A percentile compares a stretch with the other conserved stretches of the same genome.
These are phyloP conservation scores for Planococcus citri DNA, from an alignment of 1,140 invertebrate species.

Conservation along the genomic window DNA sequence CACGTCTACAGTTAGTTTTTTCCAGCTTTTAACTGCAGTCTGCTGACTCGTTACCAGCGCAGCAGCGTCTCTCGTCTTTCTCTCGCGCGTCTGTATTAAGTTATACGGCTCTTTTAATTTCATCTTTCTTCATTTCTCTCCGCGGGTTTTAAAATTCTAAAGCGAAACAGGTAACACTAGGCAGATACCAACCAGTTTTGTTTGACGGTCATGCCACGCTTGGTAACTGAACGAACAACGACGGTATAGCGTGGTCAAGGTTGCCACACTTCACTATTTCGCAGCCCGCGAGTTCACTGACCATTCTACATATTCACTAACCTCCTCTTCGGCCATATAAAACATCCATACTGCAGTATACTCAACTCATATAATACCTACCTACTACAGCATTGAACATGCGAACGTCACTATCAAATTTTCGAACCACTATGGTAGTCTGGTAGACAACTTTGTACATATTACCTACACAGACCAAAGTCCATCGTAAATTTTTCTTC, in stretches of 20 bases:
- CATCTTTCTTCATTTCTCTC: constrained; percentile 14
- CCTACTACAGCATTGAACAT: no score
- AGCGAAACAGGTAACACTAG: constrained; percentile 14
- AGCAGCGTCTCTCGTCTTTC: background rate
- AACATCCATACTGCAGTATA: background rate
- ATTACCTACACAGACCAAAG: no score
- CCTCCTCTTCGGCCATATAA: background rate
- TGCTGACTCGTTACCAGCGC: background rate
- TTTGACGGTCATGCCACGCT: constrained; percentile 15
- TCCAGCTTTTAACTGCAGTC: background rate
- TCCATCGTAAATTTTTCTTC: no score
- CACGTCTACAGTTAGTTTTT: constrained; percentile 4
- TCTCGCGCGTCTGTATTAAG: background rate
- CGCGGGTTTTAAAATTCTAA: constrained; percentile 1
- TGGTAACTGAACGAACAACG: constrained; percentile 12
- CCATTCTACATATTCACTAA: constrained; percentile 18
- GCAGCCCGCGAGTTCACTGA: constrained; percentile 15
- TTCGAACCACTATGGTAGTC: no score
- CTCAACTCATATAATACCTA: no score
- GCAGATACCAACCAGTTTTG: constrained; percentile 11
- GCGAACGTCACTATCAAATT: no score
- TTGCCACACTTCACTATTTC: constrained; percentile 19
- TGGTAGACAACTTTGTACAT: no score
- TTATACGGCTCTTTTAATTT: constrained; percentile 8
- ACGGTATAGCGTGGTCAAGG: constrained; percentile 12